These are phyloP conservation scores for Oxycera nigricornis DNA, from an alignment of 2,888 invertebrate genomes.

Conservation along the genomic window DNA sequence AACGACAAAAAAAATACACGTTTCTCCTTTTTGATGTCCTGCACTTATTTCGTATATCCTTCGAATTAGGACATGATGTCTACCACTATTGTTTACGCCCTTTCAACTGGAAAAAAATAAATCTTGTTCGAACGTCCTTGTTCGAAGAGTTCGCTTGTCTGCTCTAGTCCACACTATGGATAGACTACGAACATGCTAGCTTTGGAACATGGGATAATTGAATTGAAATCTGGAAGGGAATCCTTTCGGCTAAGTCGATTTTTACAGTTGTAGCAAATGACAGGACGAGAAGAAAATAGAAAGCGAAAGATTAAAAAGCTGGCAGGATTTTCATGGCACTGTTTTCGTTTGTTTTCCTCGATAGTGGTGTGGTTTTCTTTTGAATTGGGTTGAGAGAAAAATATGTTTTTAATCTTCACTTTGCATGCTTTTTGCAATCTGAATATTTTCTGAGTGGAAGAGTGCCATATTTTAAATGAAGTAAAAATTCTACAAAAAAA, in stretches of 20 bases:
- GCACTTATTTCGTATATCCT: conserved; percentile 5
- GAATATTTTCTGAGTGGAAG: no score
- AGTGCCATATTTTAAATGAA: background rate
- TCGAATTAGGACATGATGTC: conserved; percentile 14
- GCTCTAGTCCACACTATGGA: background rate
- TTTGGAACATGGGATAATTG: conserved; percentile 8
- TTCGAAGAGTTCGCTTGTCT: background rate
- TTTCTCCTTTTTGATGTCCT: conserved; percentile 1
- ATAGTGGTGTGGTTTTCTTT: background rate
- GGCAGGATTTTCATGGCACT: conserved; percentile 1
- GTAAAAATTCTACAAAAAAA: background rate
- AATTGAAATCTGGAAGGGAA: conserved; percentile 15
- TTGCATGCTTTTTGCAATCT: background rate
- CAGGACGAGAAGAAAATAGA: background rate
- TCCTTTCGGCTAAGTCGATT: conserved; percentile 19
- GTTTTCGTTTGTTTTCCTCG: background rate
- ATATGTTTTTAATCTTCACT: background rate
- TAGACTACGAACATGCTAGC: background rate
- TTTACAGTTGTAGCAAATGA: background rate
- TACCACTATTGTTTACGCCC: background rate
- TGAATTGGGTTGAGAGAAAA: background rate
- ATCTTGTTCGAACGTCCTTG: background rate
- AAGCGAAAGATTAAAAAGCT: background rate
- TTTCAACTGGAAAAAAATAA: conserved; percentile 3
- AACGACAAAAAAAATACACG: background rate